A percentile compares a stretch with the other conserved stretches of the same genome.
These are phyloP conservation scores for Crenuchus spilurus DNA, from an alignment of 2,797 vertebrate genomes.

Conservation along the genomic window DNA sequence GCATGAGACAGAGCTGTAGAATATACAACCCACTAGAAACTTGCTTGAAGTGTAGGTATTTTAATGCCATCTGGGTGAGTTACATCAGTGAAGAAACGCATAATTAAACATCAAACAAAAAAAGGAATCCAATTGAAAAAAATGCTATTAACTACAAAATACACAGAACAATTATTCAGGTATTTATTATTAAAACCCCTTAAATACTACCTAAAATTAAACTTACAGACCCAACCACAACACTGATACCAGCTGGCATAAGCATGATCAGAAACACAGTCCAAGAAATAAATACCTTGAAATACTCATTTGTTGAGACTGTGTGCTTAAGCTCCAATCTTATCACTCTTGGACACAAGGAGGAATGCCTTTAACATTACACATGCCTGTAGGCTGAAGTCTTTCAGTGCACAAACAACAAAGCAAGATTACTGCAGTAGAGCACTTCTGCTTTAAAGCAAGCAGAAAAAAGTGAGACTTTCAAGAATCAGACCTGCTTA, in stretches of 20 bases:
- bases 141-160: too few relatives aligned
- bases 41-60: too few relatives aligned
- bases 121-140: too few relatives aligned
- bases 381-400: conserved; percentile 17
- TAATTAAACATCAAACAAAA: too few relatives aligned
- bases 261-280: not conserved
- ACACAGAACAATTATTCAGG: too few relatives aligned
- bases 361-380: conserved; percentile 25
- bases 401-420: not conserved
- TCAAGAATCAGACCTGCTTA: not conserved
- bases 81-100: too few relatives aligned
- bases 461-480: not conserved
- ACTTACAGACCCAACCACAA: too few relatives aligned
- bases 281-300: not conserved
- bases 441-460: not conserved
- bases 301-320: not conserved
- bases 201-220: too few relatives aligned
- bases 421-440: not conserved
- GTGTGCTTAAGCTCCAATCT: not conserved
- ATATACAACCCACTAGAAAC: too few relatives aligned
- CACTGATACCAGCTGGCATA: not conserved
- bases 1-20: too few relatives aligned
- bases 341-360: conserved; percentile 21
- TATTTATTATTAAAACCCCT: too few relatives aligned
- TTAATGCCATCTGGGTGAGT: too few relatives aligned